These are phyloP conservation scores for Ictalurus furcatus DNA, from an alignment of 2,113 vertebrate genomes.

Conservation along the genomic window DNA sequence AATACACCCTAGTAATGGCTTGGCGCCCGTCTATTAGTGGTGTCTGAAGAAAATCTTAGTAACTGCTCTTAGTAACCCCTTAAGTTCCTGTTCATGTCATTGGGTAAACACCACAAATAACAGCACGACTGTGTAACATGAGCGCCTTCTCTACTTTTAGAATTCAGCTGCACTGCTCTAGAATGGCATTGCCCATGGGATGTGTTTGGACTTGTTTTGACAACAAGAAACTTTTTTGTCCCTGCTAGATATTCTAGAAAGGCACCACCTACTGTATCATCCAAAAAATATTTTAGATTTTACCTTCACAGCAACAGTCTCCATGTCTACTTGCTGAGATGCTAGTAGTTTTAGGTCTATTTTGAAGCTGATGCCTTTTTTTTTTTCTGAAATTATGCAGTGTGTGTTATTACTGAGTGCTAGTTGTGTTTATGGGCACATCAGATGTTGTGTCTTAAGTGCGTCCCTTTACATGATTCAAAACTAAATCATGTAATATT, in stretches of 20 bases:
- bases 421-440: too few species aligned
- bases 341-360: background rate
- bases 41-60: conserved; percentile 52
- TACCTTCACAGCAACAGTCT: conserved; percentile 34
- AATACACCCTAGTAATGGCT: conserved; percentile 48
- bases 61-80: conserved; percentile 54
- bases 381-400: background rate
- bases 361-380: background rate
- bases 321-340: background rate
- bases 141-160: conserved; percentile 47
- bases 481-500: background rate
- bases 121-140: conserved; percentile 56
- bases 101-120: conserved; percentile 56
- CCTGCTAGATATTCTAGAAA: conserved; percentile 46
- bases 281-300: conserved; percentile 38
- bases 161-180: conserved; percentile 49
- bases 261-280: conserved; percentile 12
- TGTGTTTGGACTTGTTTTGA: conserved; percentile 50
- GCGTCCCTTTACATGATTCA: background rate
- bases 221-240: conserved; percentile 45
- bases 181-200: conserved; percentile 55
- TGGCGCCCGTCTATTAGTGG: conserved; percentile 30
- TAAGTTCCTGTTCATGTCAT: conserved; percentile 50
- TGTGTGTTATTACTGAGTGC: background rate
- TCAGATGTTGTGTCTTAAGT: background rate